Conservation (phyloP, 2,888 invertebrate species). For the Aquatica leii region DNA sequence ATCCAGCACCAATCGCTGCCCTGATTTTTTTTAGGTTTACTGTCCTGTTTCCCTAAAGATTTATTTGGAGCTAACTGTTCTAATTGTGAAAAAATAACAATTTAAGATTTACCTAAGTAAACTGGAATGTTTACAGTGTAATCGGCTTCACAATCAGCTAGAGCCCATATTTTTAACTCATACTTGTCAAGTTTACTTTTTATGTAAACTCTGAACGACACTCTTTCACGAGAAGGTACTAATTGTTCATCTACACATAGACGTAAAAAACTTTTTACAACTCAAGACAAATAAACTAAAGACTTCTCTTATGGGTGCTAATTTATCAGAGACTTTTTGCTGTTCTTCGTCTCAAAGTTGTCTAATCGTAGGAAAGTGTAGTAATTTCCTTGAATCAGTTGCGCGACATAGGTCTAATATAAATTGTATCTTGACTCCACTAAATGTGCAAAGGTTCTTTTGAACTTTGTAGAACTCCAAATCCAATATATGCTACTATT, state of each 20-base stretch:
- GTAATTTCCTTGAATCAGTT: background rate
- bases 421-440: background rate
- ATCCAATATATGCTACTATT: background rate
- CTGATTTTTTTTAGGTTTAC: background rate
- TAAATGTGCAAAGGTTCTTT: background rate
- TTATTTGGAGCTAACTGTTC: too few species aligned
- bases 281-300: too few species aligned
- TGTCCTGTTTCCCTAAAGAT: background rate
- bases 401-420: background rate
- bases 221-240: conserved; percentile 20
- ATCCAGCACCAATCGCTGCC: background rate
- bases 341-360: conserved; percentile 23
- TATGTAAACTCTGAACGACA: conserved; percentile 12
- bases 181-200: too few species aligned
- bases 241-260: conserved; percentile 26
- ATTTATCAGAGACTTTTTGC: too few species aligned
- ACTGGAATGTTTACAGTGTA: background rate
- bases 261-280: too few species aligned
- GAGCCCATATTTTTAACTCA: background rate
- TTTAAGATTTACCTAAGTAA: background rate
- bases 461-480: background rate
- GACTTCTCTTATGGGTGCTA: conserved; percentile 21
- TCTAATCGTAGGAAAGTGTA: background rate
- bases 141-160: background rate
- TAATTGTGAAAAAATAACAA: background rate